phyloP scores from a whole-genome alignment of 2,113 vertebrate species.

The Turdus rufiventris region DNA sequence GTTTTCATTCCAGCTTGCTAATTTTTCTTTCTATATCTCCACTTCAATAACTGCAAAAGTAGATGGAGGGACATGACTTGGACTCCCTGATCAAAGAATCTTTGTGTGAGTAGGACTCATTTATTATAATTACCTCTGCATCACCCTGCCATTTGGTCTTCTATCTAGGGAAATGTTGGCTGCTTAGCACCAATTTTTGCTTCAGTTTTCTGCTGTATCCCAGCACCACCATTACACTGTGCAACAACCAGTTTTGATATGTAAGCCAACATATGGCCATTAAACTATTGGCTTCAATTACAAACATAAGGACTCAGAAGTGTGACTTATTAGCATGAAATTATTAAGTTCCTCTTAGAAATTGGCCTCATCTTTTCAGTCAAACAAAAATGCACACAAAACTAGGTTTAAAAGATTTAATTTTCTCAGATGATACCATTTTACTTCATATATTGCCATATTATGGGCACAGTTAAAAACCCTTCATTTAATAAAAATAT shows the following conservation, averaged over 20 bases:
- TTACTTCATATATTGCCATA: background rate
- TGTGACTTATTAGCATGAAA: slow-evolving; percentile 42
- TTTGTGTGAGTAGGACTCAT: background rate
- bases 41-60: background rate
- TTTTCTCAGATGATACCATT: background rate
- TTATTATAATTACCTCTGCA: background rate
- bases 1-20: background rate
- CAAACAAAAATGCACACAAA: background rate
- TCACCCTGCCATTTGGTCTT: slow-evolving; percentile 19
- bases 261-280: slow-evolving; percentile 55
- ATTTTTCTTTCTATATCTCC: background rate
- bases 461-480: background rate
- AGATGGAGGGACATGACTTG: background rate
- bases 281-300: slow-evolving; percentile 38
- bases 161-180: slow-evolving; percentile 16
- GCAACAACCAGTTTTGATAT: slow-evolving; percentile 4
- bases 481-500: background rate
- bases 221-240: background rate
- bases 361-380: background rate
- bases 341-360: background rate
- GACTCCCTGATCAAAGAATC: background rate
- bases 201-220: background rate
- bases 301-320: slow-evolving; percentile 1
- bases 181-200: slow-evolving; percentile 20
- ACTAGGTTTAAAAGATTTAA: background rate